These are phyloP conservation scores for Condylura cristata DNA, from an alignment of 2,113 vertebrate species.

Conservation along the genomic window DNA sequence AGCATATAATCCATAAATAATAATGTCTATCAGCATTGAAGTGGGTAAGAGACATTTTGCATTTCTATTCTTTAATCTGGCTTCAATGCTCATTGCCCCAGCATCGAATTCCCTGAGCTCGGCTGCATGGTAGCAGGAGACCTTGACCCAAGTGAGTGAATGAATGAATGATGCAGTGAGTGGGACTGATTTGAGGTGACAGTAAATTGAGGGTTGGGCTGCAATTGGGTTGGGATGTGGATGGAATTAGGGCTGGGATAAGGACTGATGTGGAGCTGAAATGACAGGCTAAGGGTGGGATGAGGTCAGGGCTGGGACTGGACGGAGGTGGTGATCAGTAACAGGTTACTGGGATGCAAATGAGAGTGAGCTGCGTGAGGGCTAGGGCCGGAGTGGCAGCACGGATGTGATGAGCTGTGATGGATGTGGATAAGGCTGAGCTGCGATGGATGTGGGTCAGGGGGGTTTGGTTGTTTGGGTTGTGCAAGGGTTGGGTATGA, in stretches of 20 bases:
- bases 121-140: fast-evolving
- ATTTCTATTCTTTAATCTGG: neutral
- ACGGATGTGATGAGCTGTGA: neutral
- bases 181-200: neutral
- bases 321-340: neutral
- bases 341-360: neutral
- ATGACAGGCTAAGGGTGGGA: neutral
- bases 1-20: neutral
- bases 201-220: too few relatives aligned
- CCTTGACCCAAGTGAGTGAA: neutral
- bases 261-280: neutral
- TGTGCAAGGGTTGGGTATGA: neutral
- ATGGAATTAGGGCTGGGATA: neutral
- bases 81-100: neutral
- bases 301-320: neutral
- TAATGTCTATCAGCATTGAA: neutral
- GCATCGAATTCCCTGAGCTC: fast-evolving
- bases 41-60: neutral
- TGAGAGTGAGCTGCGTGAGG: neutral
- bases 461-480: neutral
- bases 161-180: neutral
- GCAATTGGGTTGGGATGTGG: neutral
- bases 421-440: neutral
- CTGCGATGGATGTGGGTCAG: neutral
- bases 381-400: neutral